phyloP scores from a whole-genome alignment of 2,888 invertebrate genomes.

The Oeneis ivallda region DNA sequence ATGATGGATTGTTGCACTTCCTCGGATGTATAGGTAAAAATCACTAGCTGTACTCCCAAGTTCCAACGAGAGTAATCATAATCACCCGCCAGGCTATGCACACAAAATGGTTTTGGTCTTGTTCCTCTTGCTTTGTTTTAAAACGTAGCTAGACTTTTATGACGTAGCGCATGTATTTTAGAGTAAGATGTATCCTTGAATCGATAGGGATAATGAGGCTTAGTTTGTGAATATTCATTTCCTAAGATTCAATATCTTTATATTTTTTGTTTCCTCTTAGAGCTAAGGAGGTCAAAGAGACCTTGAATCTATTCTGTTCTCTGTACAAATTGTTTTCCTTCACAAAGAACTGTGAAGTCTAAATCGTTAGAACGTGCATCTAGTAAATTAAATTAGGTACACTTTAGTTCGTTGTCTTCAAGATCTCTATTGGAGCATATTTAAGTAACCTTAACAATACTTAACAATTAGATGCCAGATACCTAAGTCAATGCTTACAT shows the following conservation, averaged over 20 bases:
- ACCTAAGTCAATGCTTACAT: background rate
- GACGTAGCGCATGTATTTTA: constrained; percentile 55
- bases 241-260: constrained; percentile 41
- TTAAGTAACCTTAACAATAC: background rate
- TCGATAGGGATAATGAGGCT: constrained; percentile 58
- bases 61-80: constrained; percentile 49
- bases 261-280: constrained; percentile 56
- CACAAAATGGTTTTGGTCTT: constrained; percentile 39
- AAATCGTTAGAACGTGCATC: constrained; percentile 5
- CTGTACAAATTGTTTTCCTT: constrained; percentile 58
- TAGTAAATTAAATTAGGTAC: background rate
- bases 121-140: constrained; percentile 58
- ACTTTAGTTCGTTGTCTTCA: background rate
- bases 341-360: constrained; percentile 30
- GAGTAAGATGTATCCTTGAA: constrained; percentile 56
- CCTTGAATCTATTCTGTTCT: constrained; percentile 59
- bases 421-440: constrained; percentile 14
- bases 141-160: constrained; percentile 47
- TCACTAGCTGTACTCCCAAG: constrained; percentile 61
- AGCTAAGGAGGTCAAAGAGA: constrained; percentile 53
- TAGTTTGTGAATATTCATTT: constrained; percentile 33
- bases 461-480: background rate
- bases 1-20: constrained; percentile 81
- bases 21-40: constrained; percentile 79
- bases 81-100: constrained; percentile 49